Evolutionary conservation across 2,888 invertebrate genomes (phyloP).

Genomic region (Protophormia terraenovae): DNA sequence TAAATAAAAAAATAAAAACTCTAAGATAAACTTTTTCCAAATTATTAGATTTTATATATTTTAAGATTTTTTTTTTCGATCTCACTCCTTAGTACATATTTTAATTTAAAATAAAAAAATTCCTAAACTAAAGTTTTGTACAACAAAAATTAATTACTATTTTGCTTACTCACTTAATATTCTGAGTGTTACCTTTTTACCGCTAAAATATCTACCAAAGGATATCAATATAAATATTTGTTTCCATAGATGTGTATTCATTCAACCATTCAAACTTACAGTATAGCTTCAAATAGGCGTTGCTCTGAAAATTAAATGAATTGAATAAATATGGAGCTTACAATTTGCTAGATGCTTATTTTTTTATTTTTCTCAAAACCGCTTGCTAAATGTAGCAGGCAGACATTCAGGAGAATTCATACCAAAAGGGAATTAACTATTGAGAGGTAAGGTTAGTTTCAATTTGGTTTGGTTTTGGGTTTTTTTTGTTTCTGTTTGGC

Average conservation of each 20-base stretch:
- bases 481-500: neutral
- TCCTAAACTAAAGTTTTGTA: too few species aligned
- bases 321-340: slow-evolving; percentile 45
- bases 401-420: neutral
- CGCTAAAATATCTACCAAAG: neutral
- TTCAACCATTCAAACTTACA: neutral
- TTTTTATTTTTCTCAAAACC: neutral
- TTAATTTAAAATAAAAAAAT: too few species aligned
- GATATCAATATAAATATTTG: neutral
- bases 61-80: too few species aligned
- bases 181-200: neutral
- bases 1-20: too few species aligned
- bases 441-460: neutral
- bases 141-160: too few species aligned
- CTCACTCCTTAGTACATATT: too few species aligned
- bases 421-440: neutral
- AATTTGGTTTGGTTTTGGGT: neutral
- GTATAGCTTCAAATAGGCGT: slow-evolving; percentile 13
- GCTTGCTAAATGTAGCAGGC: slow-evolving; percentile 4
- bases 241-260: neutral
- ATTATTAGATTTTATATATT: too few species aligned
- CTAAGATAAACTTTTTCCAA: too few species aligned
- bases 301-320: slow-evolving; percentile 53
- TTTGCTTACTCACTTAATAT: neutral
- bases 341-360: neutral